Conservation (phyloP, 2,113 vertebrate species). For the Perognathus longimembris region DNA sequence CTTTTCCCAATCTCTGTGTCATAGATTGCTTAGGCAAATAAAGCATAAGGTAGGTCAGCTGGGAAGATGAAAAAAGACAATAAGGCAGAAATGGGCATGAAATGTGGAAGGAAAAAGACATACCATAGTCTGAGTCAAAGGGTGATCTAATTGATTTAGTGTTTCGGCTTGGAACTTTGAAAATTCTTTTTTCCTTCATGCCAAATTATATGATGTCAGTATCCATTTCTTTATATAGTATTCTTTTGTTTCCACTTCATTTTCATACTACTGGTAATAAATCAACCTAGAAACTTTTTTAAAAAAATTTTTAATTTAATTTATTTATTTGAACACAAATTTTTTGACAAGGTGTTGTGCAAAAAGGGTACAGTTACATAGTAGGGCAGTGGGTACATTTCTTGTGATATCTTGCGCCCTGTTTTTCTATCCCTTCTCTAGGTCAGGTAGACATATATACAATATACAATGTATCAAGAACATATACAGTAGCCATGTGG, state of each 20-base stretch:
- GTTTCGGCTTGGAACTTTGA: constrained; percentile 31
- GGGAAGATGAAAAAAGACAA: neutral
- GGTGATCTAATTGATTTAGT: constrained; percentile 4
- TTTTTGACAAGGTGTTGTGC: no score
- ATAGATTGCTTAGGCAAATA: neutral
- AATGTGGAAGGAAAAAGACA: neutral
- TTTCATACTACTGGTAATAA: constrained; percentile 52
- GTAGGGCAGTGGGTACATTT: no score
- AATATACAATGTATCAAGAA: no score
- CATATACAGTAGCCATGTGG: no score
- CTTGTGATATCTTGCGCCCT: no score
- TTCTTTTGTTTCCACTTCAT: constrained; percentile 36
- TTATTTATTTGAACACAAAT: no score
- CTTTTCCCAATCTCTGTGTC: neutral
- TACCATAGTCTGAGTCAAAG: neutral
- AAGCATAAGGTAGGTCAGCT: neutral
- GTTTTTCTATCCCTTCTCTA: no score
- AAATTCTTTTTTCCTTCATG: neutral
- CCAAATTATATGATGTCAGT: constrained; percentile 23
- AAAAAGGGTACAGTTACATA: no score
- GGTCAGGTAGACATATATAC: no score
- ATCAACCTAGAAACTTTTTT: constrained; percentile 31
- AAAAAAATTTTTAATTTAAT: no score
- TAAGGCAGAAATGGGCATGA: constrained; percentile 11
- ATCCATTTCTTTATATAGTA: constrained; percentile 33